A percentile compares a stretch with the other conserved stretches of the same genome.
These are phyloP conservation scores for Hipparchia semele DNA, from an alignment of 2,888 invertebrate species.

Conservation along the genomic window DNA sequence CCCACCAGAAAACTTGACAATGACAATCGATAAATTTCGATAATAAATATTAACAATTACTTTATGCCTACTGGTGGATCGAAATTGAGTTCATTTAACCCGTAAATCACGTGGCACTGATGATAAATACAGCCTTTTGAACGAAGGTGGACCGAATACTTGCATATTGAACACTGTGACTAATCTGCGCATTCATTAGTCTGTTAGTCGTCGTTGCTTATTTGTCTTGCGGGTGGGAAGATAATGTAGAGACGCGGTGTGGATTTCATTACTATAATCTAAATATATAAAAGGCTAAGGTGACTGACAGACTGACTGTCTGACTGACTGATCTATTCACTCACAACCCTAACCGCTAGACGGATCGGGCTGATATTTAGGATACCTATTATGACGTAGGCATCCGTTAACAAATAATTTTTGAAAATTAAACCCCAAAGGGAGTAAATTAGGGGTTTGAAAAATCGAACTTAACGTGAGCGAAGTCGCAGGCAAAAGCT, in stretches of 20 bases:
- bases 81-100: conserved; percentile 51
- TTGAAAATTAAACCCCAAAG: too few relatives aligned
- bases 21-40: too few relatives aligned
- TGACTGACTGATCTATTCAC: too few relatives aligned
- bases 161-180: conserved; percentile 41
- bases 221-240: conserved; percentile 20
- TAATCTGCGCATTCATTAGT: conserved; percentile 24
- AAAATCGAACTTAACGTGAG: too few relatives aligned
- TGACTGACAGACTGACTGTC: too few relatives aligned
- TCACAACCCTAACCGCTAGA: too few relatives aligned
- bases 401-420: too few relatives aligned
- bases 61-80: not conserved
- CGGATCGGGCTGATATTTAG: too few relatives aligned
- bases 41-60: not conserved
- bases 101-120: conserved; percentile 48
- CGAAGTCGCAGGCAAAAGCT: too few relatives aligned
- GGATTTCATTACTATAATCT: not conserved
- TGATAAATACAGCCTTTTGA: conserved; percentile 43
- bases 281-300: not conserved
- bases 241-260: not conserved
- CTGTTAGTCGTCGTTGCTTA: conserved; percentile 16
- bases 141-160: conserved; percentile 36
- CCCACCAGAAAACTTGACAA: too few relatives aligned
- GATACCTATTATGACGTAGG: too few relatives aligned
- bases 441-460: too few relatives aligned